These are phyloP conservation scores for Chrysemys picta DNA, from an alignment of 2,113 vertebrate genomes.

Conservation along the genomic window DNA sequence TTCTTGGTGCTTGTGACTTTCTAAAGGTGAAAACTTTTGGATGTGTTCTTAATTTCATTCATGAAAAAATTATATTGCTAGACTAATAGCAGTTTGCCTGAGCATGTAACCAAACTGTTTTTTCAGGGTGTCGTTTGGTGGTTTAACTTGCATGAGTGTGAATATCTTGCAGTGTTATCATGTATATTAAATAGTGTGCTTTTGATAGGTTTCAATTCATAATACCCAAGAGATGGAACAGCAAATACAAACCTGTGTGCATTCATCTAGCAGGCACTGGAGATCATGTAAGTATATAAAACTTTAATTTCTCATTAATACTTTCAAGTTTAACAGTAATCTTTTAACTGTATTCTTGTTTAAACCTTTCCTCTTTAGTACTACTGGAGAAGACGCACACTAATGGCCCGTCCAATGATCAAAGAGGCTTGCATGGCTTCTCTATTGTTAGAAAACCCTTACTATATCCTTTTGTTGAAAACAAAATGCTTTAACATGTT, in stretches of 20 bases:
- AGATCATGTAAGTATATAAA: conserved; percentile 89
- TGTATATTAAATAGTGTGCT: conserved; percentile 31
- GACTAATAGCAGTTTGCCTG: background rate
- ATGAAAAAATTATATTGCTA: conserved; percentile 30
- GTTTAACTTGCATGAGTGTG: background rate
- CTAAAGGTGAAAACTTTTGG: background rate
- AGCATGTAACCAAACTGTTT: background rate
- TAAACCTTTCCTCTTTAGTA: conserved; percentile 77
- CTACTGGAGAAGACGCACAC: conserved; percentile 93
- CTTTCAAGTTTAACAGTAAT: background rate
- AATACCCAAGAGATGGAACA: conserved; percentile 92
- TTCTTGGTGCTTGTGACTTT: background rate
- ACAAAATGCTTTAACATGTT: background rate
- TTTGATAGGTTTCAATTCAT: conserved; percentile 93
- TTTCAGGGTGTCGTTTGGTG: background rate
- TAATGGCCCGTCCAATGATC: conserved; percentile 98
- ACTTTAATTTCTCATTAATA: background rate
- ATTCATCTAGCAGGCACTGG: conserved; percentile 97
- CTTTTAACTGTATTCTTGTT: background rate
- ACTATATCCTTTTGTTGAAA: conserved; percentile 93
- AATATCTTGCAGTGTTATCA: background rate
- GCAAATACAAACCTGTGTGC: conserved; percentile 90
- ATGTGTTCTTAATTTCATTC: background rate
- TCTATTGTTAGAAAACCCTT: conserved; percentile 95
- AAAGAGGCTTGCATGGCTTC: conserved; percentile 97